Base-by-base conservation (phyloP, 2,113 vertebrate species). In the Baryphthengus martii region DNA sequence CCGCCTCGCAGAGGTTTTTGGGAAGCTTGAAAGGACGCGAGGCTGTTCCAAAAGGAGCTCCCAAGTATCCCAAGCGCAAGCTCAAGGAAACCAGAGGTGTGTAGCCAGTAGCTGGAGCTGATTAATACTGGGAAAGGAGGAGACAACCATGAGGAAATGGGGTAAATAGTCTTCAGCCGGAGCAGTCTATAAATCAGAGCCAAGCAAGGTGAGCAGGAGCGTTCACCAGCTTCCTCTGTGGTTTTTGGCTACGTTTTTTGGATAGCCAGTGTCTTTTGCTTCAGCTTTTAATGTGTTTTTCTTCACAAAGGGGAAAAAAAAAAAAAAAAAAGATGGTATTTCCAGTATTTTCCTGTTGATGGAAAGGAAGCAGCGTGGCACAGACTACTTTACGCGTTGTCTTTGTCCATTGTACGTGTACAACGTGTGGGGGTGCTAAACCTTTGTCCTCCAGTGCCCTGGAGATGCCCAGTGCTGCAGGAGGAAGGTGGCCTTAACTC, bases 151-250 rank as follows among this genome's bases (percentile, higher is more conserved):
- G 73, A 85, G 95, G 94, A 96, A 96, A 89, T 50, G 83, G 89
- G 91, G 35, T 45, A 90, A 94, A 96, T 78, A 65, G 13, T 58
- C 62, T 93, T 95, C 88, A 92, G 92, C 62, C 90, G 94, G 85
- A 84, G 1, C 10, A 70, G 77, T 61, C 89, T 90, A 39, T 81
- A 88, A 59, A 66, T 93, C 71, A 35, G 83, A 89, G 79, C 44
- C 73, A 81, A 81, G 90, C 24, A 21, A 44, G 3, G 19, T 63
- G 26, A 58, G 53, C 13, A 7, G 42, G 16, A 85, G 42, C 0
- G 2, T 55, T 75, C 76, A 55, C 7, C 7, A 2, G 40, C 44
- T 81, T 89, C 21, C 72, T 65, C 73, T 89, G 88, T 52, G 58
- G 11, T 65, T 90, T 68, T 39, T 5, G 12, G 66, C 37, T 18